These are phyloP conservation scores for Nestor notabilis DNA, from an alignment of 2,113 vertebrate genomes.

Conservation along the genomic window DNA sequence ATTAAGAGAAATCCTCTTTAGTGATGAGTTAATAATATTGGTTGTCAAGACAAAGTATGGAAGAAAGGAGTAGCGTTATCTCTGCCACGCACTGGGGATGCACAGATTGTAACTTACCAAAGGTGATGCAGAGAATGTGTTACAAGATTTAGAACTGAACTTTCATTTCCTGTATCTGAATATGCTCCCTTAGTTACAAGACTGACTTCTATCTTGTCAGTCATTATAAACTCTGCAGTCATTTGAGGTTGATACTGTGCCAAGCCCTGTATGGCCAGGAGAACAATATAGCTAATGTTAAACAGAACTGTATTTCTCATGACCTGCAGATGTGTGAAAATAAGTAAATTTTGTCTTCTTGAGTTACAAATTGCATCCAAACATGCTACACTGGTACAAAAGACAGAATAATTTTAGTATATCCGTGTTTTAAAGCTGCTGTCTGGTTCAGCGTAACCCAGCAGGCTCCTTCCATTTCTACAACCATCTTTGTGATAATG, in stretches of 20 bases:
- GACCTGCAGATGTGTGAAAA: not conserved
- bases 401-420: not conserved
- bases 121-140: not conserved
- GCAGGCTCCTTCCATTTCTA: not conserved
- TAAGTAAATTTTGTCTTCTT: not conserved
- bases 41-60: not conserved
- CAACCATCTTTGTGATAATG: not conserved
- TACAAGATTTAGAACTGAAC: not conserved
- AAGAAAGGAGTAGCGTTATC: not conserved
- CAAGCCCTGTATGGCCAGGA: not conserved
- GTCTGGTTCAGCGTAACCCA: not conserved
- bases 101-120: not conserved
- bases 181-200: not conserved
- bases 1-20: constrained; percentile 22
- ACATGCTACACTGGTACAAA: not conserved
- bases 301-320: not conserved
- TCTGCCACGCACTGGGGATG: not conserved
- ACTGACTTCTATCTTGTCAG: not conserved
- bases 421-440: not conserved
- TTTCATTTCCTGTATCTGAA: not conserved
- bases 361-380: not conserved
- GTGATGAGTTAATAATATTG: not conserved
- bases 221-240: not conserved
- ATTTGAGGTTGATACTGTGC: not conserved
- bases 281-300: not conserved